phyloP scores from a whole-genome alignment of 2,113 vertebrate genomes.

The Lichenostomus cassidix region DNA sequence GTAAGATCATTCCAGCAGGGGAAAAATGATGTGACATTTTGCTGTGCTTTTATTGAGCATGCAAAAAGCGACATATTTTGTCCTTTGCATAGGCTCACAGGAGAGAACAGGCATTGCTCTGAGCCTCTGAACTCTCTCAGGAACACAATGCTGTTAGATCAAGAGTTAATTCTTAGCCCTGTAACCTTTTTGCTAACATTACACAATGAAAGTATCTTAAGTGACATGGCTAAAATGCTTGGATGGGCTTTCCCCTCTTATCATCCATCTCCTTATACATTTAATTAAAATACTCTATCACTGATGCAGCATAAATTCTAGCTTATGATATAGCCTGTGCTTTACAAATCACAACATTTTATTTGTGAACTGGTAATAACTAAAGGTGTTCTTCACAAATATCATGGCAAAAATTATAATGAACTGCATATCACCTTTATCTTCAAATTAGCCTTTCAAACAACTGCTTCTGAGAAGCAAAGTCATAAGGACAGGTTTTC shows the following conservation, averaged over 20 bases:
- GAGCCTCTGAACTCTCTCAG: constrained; percentile 34
- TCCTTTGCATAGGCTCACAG: background rate
- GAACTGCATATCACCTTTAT: background rate
- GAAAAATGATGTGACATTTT: background rate
- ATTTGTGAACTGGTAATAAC: constrained; percentile 28
- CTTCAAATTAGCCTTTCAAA: constrained; percentile 10
- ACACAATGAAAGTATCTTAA: background rate
- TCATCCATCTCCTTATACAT: background rate
- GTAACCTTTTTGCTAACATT: constrained; percentile 2
- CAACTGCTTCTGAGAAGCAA: background rate
- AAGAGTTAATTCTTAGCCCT: constrained; percentile 46
- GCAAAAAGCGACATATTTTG: background rate
- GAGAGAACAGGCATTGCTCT: constrained; percentile 22
- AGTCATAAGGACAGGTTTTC: background rate
- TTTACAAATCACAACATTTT: background rate
- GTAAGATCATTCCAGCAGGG: background rate
- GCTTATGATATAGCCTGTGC: background rate
- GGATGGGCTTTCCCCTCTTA: background rate
- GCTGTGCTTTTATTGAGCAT: background rate
- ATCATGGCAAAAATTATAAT: background rate
- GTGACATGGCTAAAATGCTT: background rate
- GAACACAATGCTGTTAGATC: constrained; percentile 19
- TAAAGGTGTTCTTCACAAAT: background rate
- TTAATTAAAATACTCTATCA: constrained; percentile 53
- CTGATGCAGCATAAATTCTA: constrained; percentile 5